phyloP scores from a whole-genome alignment of 2,113 vertebrate species.

The Cromileptes altivelis region DNA sequence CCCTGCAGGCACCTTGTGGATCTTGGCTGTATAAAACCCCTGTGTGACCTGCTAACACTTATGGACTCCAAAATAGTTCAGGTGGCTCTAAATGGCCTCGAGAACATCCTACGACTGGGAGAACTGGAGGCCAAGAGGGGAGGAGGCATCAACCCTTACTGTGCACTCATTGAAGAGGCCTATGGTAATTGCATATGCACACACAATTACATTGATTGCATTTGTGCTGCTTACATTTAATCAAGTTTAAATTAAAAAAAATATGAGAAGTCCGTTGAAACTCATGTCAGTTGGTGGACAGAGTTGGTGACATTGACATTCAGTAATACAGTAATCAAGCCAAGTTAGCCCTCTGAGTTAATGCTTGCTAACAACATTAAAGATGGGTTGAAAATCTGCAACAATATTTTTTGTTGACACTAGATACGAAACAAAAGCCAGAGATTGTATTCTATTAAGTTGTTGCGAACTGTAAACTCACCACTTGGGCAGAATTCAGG shows the following conservation, averaged over 20 bases:
- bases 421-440: no score
- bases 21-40: conserved; percentile 95
- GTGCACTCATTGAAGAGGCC: conserved; percentile 96
- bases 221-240: not conserved
- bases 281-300: not conserved
- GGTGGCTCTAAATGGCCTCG: conserved; percentile 95
- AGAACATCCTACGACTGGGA: conserved; percentile 96
- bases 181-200: conserved; percentile 87
- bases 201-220: not conserved
- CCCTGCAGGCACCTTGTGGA: conserved; percentile 94
- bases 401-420: no score
- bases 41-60: conserved; percentile 97
- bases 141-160: conserved; percentile 97
- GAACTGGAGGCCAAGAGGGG: conserved; percentile 96
- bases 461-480: no score
- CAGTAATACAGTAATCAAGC: no score
- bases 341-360: no score
- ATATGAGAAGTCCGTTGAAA: no score
- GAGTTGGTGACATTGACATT: no score
- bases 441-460: no score
- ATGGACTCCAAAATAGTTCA: conserved; percentile 99
- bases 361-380: no score
- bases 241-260: not conserved
- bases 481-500: no score
- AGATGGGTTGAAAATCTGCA: no score